Evolutionary conservation across 1,140 invertebrate genomes (phyloP).

Genomic region (Vanessa tameamea): DNA sequence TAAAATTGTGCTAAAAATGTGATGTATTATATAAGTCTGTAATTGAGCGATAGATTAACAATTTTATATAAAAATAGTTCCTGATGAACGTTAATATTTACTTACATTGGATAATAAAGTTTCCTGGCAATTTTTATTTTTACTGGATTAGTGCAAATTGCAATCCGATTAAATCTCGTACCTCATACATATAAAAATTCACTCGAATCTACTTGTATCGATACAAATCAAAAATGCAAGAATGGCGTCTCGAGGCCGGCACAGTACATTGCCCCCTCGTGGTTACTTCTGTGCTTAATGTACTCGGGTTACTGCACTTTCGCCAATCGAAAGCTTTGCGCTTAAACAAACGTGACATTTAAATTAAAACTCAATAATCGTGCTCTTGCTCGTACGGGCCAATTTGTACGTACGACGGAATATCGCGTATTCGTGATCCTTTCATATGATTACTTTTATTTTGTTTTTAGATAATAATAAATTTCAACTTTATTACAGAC

Average conservation of each 20-base stretch:
- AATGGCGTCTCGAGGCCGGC: constrained; percentile 55
- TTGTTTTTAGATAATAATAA: no score
- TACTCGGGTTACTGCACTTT: constrained; percentile 47
- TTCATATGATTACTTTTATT: neutral
- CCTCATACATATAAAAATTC: neutral
- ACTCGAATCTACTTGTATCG: constrained; percentile 24
- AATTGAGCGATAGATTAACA: neutral
- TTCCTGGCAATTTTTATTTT: neutral
- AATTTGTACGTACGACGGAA: neutral
- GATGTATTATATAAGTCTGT: no score
- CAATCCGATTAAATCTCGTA: neutral
- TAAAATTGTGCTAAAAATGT: neutral
- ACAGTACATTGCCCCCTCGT: constrained; percentile 54
- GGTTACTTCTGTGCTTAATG: constrained; percentile 33
- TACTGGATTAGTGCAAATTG: neutral
- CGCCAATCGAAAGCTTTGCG: constrained; percentile 37
- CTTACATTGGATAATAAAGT: neutral
- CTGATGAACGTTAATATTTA: neutral
- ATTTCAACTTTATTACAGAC: no score
- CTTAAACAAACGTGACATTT: constrained; percentile 29
- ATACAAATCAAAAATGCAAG: constrained; percentile 51
- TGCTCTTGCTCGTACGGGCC: neutral
- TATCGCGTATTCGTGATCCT: neutral
- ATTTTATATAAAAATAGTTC: neutral
- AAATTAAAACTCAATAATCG: constrained; percentile 14